Base-by-base conservation (phyloP, 2,888 invertebrate species). In the Leucophenga maculata region DNA sequence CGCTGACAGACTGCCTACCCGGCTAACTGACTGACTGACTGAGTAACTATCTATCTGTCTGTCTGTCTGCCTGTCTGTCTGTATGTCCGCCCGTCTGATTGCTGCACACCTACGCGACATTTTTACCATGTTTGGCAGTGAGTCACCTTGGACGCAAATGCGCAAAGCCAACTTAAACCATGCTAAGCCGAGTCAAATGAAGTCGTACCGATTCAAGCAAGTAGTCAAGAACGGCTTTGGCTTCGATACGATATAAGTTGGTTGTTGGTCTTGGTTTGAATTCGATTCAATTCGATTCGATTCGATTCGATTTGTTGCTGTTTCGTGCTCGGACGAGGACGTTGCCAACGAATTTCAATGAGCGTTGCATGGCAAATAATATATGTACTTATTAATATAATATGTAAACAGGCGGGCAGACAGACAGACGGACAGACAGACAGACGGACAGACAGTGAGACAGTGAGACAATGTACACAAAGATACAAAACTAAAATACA, bases 41-140 rank as follows among this genome's bases (percentile, higher is more conserved):
- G 26, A 26, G 26, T 26, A 4, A 26, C 26, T 26, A 11, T 39
- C 11, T 11, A 39, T 3, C 39, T 39, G 39, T 11, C 11, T 8
- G 39, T 11, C 8, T 39, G 39, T 11, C 11, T 39, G 39, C 8
- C 39, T 39, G 39, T 39, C 39, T 39, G 39, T 39, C 11, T 11
- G 11, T 8, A 3, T 39, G 8, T 11, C 11, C 11, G 39, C 1
- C 8, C 8, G 39, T 11, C 11, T 39, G 39, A 6, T 39, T 39
- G 50, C 50, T 50, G 18, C 50, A 50, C 50, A 50, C 50, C 50
- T 50, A 50, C 50, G 39, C 39, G 18, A 50, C 50, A 50, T 50
- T 50, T 50, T 50, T 50, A 18, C 50, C 50, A 50, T 50, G 50
- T 50, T 50, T 50, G 50, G 50, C 50, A 50, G 50, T 50, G 16